Conservation (phyloP, 2,888 invertebrate species). For the Trimorus sp. region DNA sequence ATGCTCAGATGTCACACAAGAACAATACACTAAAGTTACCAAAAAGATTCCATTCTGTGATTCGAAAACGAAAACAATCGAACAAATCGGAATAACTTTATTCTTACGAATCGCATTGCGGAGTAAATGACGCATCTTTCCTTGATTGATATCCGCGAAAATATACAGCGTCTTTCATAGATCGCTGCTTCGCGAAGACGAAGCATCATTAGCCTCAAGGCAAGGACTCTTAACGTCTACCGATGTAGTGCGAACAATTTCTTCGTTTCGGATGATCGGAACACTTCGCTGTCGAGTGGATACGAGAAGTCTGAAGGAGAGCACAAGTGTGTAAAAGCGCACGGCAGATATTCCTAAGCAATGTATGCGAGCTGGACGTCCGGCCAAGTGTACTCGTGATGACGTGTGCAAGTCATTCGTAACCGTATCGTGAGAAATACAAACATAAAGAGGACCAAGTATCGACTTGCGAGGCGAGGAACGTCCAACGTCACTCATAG, state of each 20-base stretch:
- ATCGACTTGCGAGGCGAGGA: constrained; percentile 44
- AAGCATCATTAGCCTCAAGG: constrained; percentile 62
- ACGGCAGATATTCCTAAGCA: constrained; percentile 62
- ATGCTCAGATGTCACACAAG: neutral
- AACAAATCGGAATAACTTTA: constrained; percentile 29
- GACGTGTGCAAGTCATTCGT: constrained; percentile 79
- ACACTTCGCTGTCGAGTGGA: constrained; percentile 57
- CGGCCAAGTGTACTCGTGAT: constrained; percentile 72
- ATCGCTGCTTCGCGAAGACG: constrained; percentile 29
- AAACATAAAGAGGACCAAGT: constrained; percentile 72
- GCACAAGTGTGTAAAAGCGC: constrained; percentile 58
- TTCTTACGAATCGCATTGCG: constrained; percentile 11
- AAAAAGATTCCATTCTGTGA: constrained; percentile 1
- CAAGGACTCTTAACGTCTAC: constrained; percentile 50
- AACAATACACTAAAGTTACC: constrained; percentile 7
- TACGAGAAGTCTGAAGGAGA: constrained; percentile 62
- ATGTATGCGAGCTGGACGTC: constrained; percentile 58
- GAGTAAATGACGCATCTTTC: constrained; percentile 28
- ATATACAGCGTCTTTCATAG: constrained; percentile 46
- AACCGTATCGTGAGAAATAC: constrained; percentile 80
- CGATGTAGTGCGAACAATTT: constrained; percentile 54
- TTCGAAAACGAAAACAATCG: neutral
- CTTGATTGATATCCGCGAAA: constrained; percentile 52
- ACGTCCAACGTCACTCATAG: constrained; percentile 49
- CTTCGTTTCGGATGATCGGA: constrained; percentile 56